Evolutionary conservation across 2,888 invertebrate species (phyloP), one percentile per base, ranked within the genome.

Genomic region (Malachius bipustulatus): DNA sequence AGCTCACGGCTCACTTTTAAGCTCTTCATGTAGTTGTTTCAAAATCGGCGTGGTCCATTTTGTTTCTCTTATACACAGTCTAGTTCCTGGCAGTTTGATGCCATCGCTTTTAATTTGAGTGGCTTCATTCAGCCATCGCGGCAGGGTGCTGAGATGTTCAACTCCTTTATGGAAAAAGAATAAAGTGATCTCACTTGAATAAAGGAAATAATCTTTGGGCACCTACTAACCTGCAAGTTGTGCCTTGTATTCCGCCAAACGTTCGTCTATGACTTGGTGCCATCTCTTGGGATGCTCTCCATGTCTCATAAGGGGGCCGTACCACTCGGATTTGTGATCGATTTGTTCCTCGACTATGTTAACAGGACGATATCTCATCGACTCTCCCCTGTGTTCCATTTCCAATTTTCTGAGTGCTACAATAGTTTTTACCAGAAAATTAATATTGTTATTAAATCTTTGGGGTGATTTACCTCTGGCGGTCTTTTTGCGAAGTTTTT

Each of bases 1-100:
- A n/a, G n/a, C n/a, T n/a, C n/a, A 29, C 9, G 10, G 26, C 32
- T 40, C 42, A 72, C 72, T 68, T 54, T 67, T 73, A 4, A 77
- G 55, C 45, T 76, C 75, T 27, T 68, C 62, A 40, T 77, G 72
- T 2, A 78, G 59, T 28, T 65, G 62, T 51, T 68, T 67, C 31
- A 78, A 46, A 44, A 74, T 73, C 44, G 70, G 66, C 14, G 73
- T 70, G 19, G 73, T 75, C 77, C 77, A 77, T 56, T 71, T 73
- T 1, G 75, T 75, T 56, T 73, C 70, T 10, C 73, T 56, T 32
- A 70, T 64, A 50, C 78, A 78, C 1, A 77, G 55, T 4, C 55
- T 51, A 38, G 59, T 56, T 10, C 55, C 58, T 2, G 66, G 62
- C 2, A 57, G 44, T 1, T 62, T 64, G 1, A 64, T 54, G 33